A percentile compares a stretch with the other conserved stretches of the same genome.
Conservation (phyloP, 1,140 invertebrate species). For the Alviniconcha marisindica region DNA sequence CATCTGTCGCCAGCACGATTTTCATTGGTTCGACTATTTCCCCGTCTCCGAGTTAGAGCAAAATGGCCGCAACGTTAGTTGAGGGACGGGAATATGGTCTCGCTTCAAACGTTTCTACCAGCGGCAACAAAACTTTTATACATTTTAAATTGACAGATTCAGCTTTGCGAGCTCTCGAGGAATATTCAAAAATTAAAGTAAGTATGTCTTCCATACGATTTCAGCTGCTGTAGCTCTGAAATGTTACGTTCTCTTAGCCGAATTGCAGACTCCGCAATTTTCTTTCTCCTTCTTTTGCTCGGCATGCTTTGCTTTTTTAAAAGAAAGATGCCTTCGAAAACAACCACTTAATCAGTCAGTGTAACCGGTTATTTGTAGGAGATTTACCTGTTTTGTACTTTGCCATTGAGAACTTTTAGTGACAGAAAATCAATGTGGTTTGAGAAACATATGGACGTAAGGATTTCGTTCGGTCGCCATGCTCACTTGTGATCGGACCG, state of each 20-base stretch:
- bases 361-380: not conserved
- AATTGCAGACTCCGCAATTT: constrained; percentile 37
- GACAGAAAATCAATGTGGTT: not conserved
- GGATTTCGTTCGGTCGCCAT: not conserved
- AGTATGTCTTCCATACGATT: constrained; percentile 41
- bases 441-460: constrained; percentile 27
- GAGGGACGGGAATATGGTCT: constrained; percentile 96
- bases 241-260: constrained; percentile 22
- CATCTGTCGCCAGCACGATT: not conserved
- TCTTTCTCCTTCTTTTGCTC: constrained; percentile 33
- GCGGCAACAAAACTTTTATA: constrained; percentile 91
- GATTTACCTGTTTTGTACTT: not conserved
- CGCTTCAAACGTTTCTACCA: constrained; percentile 90
- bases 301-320: constrained; percentile 34
- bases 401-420: not conserved
- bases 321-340: not conserved
- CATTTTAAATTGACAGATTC: constrained; percentile 97
- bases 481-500: not conserved
- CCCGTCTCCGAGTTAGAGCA: constrained; percentile 43
- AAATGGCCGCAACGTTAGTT: constrained; percentile 91
- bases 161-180: constrained; percentile 91
- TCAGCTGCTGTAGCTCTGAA: not conserved
- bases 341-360: not conserved
- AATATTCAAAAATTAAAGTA: constrained; percentile 90
- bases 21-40: constrained; percentile 23